Evolutionary conservation across 2,888 invertebrate genomes (phyloP).

Genomic region (Geotrupes spiniger): DNA sequence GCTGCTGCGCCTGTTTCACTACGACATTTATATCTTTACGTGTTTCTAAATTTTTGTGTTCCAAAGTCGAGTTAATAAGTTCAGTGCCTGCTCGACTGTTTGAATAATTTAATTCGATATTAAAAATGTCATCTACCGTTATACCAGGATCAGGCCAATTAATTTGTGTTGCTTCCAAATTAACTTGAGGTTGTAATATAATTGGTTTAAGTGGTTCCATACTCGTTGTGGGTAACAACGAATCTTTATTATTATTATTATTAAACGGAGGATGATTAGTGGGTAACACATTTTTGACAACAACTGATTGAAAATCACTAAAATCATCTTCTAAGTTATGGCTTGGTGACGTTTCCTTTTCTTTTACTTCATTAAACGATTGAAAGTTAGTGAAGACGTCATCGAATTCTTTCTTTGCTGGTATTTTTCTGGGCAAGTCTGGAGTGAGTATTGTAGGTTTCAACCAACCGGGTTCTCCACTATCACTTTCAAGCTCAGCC

Average conservation of each 20-base stretch:
- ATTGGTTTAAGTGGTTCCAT: constrained; percentile 36
- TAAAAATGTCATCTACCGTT: constrained; percentile 44
- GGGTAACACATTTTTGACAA: constrained; percentile 5
- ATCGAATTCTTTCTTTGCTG: constrained; percentile 27
- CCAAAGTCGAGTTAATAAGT: not conserved
- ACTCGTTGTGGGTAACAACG: too few species aligned
- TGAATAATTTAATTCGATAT: constrained; percentile 41
- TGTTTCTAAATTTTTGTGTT: not conserved
- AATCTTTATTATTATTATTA: too few species aligned
- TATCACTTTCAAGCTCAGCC: constrained; percentile 5
- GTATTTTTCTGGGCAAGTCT: constrained; percentile 35
- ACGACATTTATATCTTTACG: not conserved
- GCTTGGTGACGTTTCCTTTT: too few species aligned
- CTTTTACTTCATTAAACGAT: constrained; percentile 5
- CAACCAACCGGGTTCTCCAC: constrained; percentile 33
- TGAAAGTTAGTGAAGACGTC: constrained; percentile 50
- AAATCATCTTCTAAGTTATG: not conserved
- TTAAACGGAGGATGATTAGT: too few species aligned
- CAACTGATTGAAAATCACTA: not conserved
- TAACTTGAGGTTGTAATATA: constrained; percentile 31
- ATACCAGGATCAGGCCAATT: constrained; percentile 64
- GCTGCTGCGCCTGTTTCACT: not conserved
- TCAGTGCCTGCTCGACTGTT: not conserved
- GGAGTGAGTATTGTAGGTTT: constrained; percentile 42
- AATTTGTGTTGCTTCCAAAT: constrained; percentile 50